Evolutionary conservation across 2,797 vertebrate genomes (phyloP).

Genomic region (Euthynnus affinis): DNA sequence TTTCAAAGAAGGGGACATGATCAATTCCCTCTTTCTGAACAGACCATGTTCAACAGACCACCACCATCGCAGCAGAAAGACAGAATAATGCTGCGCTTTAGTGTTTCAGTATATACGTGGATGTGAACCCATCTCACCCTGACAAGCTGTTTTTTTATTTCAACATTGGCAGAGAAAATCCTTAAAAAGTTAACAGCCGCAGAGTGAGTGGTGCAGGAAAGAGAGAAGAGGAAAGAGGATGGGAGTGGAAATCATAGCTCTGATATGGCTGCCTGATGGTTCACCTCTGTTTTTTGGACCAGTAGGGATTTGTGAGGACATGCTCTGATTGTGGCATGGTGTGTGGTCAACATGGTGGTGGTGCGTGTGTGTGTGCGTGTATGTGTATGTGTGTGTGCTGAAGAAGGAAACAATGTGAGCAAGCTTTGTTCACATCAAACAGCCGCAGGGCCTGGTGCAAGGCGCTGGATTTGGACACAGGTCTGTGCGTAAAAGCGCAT

Average conservation of each 20-base stretch:
- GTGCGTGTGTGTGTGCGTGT: slow-evolving; percentile 25
- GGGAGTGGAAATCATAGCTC: slow-evolving; percentile 60
- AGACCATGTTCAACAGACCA: slow-evolving; percentile 52
- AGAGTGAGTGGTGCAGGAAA: slow-evolving; percentile 20
- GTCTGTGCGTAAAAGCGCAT: slow-evolving; percentile 58
- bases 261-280: slow-evolving; percentile 65
- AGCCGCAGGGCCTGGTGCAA: slow-evolving; percentile 19
- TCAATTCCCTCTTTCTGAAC: slow-evolving; percentile 45
- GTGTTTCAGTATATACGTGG: neutral
- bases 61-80: slow-evolving; percentile 53
- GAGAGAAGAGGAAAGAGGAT: slow-evolving; percentile 33
- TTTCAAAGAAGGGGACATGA: slow-evolving; percentile 49
- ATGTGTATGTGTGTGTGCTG: neutral
- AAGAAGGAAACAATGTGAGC: slow-evolving; percentile 55
- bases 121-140: neutral
- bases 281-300: slow-evolving; percentile 67
- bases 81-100: slow-evolving; percentile 11
- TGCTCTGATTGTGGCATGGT: slow-evolving; percentile 68
- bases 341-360: slow-evolving; percentile 62
- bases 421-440: slow-evolving; percentile 71
- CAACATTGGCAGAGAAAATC: neutral
- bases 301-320: slow-evolving; percentile 75
- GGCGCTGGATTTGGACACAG: slow-evolving; percentile 37
- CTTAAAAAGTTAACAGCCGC: slow-evolving; percentile 35
- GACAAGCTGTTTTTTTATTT: neutral